Evolutionary conservation across 1,140 invertebrate species (phyloP).

Genomic region (Diabrotica virgifera): DNA sequence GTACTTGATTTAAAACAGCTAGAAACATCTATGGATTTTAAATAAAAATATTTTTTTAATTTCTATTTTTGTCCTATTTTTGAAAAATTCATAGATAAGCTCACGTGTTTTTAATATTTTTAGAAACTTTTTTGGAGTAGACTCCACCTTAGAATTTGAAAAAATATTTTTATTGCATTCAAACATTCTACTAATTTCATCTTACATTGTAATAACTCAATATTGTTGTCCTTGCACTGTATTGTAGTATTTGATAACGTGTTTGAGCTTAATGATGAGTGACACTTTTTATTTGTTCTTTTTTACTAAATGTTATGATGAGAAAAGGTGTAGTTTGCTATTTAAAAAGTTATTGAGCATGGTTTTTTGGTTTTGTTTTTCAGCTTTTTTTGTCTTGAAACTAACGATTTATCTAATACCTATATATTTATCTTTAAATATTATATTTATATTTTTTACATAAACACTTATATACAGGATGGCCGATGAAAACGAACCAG

Average conservation of each 20-base stretch:
- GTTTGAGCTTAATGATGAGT: too few species aligned
- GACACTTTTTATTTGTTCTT: too few species aligned
- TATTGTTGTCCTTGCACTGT: neutral
- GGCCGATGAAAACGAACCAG: too few species aligned
- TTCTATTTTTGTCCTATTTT: neutral
- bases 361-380: too few species aligned
- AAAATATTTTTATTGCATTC: slow-evolving; percentile 16
- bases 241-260: too few species aligned
- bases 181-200: slow-evolving; percentile 41
- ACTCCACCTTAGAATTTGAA: slow-evolving; percentile 43
- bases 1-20: too few species aligned
- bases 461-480: too few species aligned
- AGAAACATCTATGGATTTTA: slow-evolving; percentile 29
- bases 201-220: slow-evolving; percentile 32
- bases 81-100: slow-evolving; percentile 30
- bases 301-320: too few species aligned
- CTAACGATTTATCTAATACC: too few species aligned
- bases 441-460: too few species aligned
- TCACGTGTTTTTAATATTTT: slow-evolving; percentile 4
- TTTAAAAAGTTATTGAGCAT: slow-evolving; percentile 19
- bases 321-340: slow-evolving; percentile 47
- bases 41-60: slow-evolving; percentile 1
- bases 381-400: too few species aligned
- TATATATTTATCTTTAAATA: too few species aligned
- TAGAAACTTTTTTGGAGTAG: slow-evolving; percentile 38